Evolutionary conservation across 1,140 invertebrate genomes (phyloP).

Genomic region (Conus betulinus): DNA sequence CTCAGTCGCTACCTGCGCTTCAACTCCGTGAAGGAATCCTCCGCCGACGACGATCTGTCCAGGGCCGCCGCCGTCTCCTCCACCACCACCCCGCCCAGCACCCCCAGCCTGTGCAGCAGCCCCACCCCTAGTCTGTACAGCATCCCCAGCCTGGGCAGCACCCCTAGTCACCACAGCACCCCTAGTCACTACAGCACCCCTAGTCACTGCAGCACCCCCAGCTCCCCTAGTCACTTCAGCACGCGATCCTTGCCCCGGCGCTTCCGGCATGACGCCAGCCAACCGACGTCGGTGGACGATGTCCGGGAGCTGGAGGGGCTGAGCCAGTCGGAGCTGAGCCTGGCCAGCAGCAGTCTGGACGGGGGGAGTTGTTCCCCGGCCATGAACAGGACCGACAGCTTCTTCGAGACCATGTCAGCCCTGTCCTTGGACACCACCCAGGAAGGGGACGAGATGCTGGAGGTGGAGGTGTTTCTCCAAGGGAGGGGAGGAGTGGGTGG

Average conservation of each 20-base stretch:
- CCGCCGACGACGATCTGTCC: background rate
- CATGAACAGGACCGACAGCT: slow-evolving; percentile 34
- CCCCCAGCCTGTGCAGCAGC: background rate
- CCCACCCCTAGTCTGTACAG: background rate
- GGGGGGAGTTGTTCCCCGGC: background rate
- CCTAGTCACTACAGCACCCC: slow-evolving; percentile 2
- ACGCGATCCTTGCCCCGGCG: slow-evolving; percentile 8
- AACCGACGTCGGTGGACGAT: slow-evolving; percentile 47
- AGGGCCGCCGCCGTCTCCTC: background rate
- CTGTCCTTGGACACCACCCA: background rate
- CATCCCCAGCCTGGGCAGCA: background rate
- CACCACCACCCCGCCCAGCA: background rate
- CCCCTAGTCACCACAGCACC: background rate
- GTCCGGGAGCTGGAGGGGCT: slow-evolving; percentile 28
- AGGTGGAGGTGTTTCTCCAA: background rate
- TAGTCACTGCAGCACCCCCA: background rate
- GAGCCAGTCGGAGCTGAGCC: slow-evolving; percentile 42
- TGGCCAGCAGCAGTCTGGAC: slow-evolving; percentile 16
- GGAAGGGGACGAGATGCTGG: background rate
- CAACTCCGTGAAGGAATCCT: background rate
- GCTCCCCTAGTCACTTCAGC: background rate
- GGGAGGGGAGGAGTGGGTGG: slow-evolving; percentile 9
- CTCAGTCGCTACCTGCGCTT: slow-evolving; percentile 18
- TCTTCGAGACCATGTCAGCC: slow-evolving; percentile 23
- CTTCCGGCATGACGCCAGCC: background rate